Evolutionary conservation across 2,888 invertebrate species (phyloP).

Genomic region (Tetrapedia diversipes): DNA sequence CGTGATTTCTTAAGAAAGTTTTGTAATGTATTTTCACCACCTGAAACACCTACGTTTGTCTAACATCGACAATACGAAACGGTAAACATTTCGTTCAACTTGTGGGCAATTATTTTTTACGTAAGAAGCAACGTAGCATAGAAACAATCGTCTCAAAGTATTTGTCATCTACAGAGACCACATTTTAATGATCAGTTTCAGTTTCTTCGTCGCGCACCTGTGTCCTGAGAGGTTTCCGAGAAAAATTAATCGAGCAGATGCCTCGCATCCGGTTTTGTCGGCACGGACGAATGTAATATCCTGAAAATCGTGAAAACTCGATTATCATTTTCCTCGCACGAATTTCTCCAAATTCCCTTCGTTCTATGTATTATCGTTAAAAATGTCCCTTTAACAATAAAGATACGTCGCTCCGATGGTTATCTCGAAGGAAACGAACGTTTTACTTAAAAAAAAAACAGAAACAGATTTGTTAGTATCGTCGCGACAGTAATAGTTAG

Average conservation of each 20-base stretch:
- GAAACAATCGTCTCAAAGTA: neutral
- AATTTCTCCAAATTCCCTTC: neutral
- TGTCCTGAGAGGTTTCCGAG: neutral
- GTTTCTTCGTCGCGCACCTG: conserved; percentile 11
- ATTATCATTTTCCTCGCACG: neutral
- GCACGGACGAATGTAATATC: conserved; percentile 25
- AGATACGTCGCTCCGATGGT: neutral
- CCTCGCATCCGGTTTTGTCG: conserved; percentile 40
- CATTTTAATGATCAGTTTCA: neutral
- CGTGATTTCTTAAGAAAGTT: neutral
- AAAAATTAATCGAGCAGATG: conserved; percentile 50
- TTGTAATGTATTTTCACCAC: conserved; percentile 15
- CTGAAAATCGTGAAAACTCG: conserved; percentile 22
- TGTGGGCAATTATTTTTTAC: neutral
- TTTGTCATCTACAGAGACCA: neutral
- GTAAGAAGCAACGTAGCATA: neutral
- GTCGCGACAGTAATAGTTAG: neutral
- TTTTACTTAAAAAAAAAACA: neutral
- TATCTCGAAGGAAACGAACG: neutral
- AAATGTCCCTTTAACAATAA: neutral
- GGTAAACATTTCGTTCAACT: neutral
- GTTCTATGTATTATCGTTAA: neutral
- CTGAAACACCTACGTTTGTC: neutral
- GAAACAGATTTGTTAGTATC: neutral
- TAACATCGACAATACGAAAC: neutral